Percentiles rank a stretch among this genome's conserved stretches.
Conservation (phyloP, 2,113 vertebrate species). For the Macroglossus sobrinus region DNA sequence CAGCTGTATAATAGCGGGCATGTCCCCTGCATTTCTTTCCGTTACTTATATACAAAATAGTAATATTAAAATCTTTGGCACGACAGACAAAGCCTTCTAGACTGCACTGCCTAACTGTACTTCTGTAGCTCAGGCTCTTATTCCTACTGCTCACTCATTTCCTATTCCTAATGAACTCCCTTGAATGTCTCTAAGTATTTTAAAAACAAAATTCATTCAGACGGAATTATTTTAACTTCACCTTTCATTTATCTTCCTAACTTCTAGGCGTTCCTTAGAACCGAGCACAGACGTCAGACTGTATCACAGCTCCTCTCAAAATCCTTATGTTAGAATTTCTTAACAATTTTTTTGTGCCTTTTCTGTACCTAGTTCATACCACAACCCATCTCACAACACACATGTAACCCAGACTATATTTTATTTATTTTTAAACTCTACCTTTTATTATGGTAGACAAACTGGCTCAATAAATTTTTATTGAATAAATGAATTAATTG, state of each 20-base stretch:
- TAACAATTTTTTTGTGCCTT: not conserved
- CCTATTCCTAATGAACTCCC: not conserved
- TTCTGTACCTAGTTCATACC: not conserved
- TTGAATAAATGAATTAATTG: not conserved
- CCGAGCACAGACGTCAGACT: not conserved
- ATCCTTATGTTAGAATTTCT: not conserved
- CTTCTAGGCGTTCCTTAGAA: not conserved
- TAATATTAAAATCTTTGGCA: not conserved
- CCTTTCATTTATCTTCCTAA: not conserved
- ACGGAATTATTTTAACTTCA: not conserved
- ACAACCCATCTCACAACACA: not conserved
- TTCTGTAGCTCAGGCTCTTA: not conserved
- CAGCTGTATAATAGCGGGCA: not conserved
- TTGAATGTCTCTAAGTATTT: not conserved
- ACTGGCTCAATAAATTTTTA: not conserved
- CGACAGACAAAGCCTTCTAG: not conserved
- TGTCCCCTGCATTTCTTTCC: not conserved
- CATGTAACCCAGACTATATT: not conserved
- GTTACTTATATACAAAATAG: not conserved
- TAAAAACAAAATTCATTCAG: not conserved
- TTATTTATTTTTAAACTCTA: not conserved
- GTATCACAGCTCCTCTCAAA: not conserved
- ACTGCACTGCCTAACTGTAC: no score
- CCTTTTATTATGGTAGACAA: not conserved
- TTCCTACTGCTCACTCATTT: not conserved